Evolutionary conservation across 2,797 vertebrate genomes (phyloP), one percentile per base, ranked within the genome.

Genomic region (Enteromius unitaeniatus): DNA sequence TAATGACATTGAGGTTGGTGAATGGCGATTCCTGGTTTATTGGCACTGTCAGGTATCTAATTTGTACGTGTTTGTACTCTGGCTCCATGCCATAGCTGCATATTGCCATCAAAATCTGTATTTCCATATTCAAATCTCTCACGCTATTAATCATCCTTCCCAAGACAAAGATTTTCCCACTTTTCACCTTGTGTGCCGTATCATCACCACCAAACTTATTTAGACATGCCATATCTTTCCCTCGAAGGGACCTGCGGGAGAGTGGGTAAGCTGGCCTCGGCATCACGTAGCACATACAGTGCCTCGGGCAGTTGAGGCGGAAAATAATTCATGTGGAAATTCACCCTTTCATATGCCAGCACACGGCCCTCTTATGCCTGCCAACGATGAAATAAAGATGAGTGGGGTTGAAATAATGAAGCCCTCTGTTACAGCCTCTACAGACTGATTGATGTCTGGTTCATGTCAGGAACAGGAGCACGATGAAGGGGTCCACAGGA

Each of bases 251-350:
- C 40, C 65, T 14, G 40, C 34, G 9, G 26, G n/a, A 58, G 49
- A 75, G 37, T 7, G 60, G 28, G 47, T 60, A 55, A 81, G 31
- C n/a, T 17, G 65, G 23, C 45, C 34, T 51, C 45, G 6, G 72
- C 28, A 78, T 78, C 14, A 82, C 76, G 37, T 65, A 58, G 34
- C 85, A n/a, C 78, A 58, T 76, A 70, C 14, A 26, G 82, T 81
- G 75, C 92, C 90, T 4, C 28, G 40, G 83, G 93, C 67, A 17
- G 14, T 83, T 84, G 68, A 9, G 47, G 21, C n/a, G 73, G 86
- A 89, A 89, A 93, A 92, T 94, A 91, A 93, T 93, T 88, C 87
- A 93, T 92, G 92, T 92, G 91, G 90, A 94, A 93, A 94, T 92
- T 93, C 92, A 93, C 77, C 90, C 92, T 90, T 89, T 93, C 92